Percentiles rank a stretch among this genome's conserved stretches.
phyloP scores from a whole-genome alignment of 2,797 vertebrate genomes.

The Phoebastria nigripes region DNA sequence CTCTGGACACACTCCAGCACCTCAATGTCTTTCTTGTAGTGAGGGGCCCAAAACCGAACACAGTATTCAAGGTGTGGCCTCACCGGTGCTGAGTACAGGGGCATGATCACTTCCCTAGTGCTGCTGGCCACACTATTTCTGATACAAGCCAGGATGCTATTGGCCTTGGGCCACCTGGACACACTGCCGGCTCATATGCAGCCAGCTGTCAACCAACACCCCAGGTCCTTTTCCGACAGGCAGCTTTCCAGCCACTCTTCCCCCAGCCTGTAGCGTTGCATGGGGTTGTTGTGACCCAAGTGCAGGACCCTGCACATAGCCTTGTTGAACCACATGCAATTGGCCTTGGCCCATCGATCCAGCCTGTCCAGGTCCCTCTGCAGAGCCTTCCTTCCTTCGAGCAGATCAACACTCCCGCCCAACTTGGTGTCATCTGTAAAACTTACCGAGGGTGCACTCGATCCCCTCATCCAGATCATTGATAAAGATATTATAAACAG shows the following conservation, averaged over 20 bases:
- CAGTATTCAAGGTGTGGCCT: too few species aligned
- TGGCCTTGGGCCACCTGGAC: background rate
- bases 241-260: background rate
- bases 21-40: too few species aligned
- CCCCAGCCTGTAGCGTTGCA: background rate
- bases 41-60: too few species aligned
- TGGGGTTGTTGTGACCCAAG: background rate
- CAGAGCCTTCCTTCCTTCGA: background rate
- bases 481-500: too few species aligned
- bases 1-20: too few species aligned
- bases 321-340: background rate
- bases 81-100: too few species aligned
- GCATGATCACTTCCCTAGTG: background rate
- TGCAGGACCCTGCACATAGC: background rate
- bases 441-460: background rate
- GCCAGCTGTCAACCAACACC: fast-evolving
- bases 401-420: background rate
- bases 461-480: background rate
- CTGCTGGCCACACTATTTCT: background rate
- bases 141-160: background rate
- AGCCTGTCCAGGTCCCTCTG: background rate
- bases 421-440: background rate
- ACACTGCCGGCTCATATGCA: background rate
- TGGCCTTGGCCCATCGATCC: background rate
- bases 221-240: background rate